Evolutionary conservation across 2,797 vertebrate species (phyloP).

Genomic region (Ceryle rudis): DNA sequence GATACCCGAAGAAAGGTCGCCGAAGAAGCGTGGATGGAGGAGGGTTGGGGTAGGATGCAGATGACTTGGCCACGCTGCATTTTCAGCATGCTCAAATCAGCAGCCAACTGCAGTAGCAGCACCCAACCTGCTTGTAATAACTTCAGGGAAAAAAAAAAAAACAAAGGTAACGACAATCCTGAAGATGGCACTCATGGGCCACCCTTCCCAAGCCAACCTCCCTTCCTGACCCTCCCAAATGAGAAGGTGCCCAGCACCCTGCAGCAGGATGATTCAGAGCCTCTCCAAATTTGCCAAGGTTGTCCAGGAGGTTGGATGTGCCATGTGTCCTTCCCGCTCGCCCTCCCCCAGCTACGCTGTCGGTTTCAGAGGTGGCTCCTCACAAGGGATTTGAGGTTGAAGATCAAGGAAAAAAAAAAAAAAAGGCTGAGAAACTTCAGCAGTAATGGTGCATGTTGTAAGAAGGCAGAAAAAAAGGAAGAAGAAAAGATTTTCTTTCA

Average conservation of each 20-base stretch:
- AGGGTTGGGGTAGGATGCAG: fast-evolving
- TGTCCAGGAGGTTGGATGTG: not conserved
- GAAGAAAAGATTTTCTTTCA: not conserved
- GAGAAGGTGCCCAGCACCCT: not conserved
- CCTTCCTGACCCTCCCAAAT: not conserved
- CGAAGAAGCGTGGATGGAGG: not conserved
- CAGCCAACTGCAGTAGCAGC: not conserved
- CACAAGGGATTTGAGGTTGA: not conserved
- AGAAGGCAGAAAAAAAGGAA: not conserved
- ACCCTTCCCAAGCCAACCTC: slow-evolving; percentile 37
- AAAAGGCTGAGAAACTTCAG: not conserved
- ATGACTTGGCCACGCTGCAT: not conserved
- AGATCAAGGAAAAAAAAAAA: not conserved
- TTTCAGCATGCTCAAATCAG: not conserved
- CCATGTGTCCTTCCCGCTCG: not conserved
- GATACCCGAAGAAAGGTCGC: not conserved
- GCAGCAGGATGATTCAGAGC: not conserved
- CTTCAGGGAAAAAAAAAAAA: not conserved
- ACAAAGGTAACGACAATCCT: slow-evolving; percentile 17
- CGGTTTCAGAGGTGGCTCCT: not conserved
- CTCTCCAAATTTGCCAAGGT: not conserved
- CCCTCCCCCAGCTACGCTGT: not conserved
- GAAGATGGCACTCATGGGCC: slow-evolving; percentile 71
- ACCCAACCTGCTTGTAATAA: not conserved
- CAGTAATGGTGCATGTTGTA: fast-evolving